Percentiles rank a stretch among this genome's conserved stretches.
These are phyloP conservation scores for Petroica traversi DNA, from an alignment of 2,113 vertebrate genomes.

Conservation along the genomic window DNA sequence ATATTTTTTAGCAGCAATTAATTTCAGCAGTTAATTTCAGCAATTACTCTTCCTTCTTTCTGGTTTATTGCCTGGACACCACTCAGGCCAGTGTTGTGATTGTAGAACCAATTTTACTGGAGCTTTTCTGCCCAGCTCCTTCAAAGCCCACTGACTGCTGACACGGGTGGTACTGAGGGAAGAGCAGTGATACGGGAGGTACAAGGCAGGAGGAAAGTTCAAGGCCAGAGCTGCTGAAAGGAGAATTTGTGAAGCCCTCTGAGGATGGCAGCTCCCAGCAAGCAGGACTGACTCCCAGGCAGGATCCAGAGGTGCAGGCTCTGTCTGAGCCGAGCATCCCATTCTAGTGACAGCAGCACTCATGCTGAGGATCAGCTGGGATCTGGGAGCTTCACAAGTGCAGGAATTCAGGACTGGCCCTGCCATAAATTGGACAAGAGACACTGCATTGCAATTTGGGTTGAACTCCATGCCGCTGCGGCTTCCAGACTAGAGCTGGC, in stretches of 20 bases:
- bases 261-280: not conserved
- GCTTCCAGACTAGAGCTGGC: not conserved
- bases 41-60: not conserved
- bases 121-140: not conserved
- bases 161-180: not conserved
- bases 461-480: not conserved
- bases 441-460: not conserved
- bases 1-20: not conserved
- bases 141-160: not conserved
- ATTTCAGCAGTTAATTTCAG: constrained; percentile 20
- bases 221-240: not conserved
- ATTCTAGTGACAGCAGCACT: not conserved
- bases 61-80: not conserved
- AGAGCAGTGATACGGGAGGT: not conserved
- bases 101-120: not conserved
- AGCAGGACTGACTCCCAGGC: not conserved
- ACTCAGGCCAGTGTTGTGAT: not conserved
- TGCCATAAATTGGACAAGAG: not conserved
- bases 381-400: not conserved
- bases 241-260: not conserved
- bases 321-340: not conserved
- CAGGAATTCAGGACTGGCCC: not conserved
- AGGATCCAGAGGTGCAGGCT: not conserved
- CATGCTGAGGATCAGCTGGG: not conserved
- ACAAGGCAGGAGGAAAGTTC: not conserved